Conservation (phyloP, 23 tunicate species). For the Diplosoma virens region DNA sequence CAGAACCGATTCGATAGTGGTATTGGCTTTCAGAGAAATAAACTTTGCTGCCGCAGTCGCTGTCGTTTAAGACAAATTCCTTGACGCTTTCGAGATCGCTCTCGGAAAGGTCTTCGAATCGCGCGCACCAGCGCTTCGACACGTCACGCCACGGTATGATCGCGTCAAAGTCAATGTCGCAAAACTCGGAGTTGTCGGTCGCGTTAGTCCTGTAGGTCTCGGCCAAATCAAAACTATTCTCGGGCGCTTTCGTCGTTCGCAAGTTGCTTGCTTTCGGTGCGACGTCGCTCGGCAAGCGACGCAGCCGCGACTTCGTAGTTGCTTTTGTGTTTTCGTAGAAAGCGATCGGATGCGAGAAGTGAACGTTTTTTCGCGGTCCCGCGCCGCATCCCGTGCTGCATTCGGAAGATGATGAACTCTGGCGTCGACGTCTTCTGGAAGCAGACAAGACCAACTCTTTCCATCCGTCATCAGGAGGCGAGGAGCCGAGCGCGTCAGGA, state of each 20-base stretch:
- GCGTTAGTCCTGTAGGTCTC: slow-evolving; percentile 17
- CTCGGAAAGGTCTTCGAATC: slow-evolving; percentile 71
- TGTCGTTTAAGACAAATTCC: neutral
- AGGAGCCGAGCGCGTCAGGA: neutral
- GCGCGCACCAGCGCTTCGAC: slow-evolving; percentile 65
- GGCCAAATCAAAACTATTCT: neutral
- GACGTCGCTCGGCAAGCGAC: slow-evolving; percentile 12
- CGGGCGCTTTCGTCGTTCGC: neutral
- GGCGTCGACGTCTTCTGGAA: slow-evolving; percentile 37
- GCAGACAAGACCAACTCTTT: slow-evolving; percentile 27
- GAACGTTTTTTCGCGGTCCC: slow-evolving; percentile 45
- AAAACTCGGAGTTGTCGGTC: neutral
- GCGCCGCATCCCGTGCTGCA: slow-evolving; percentile 45
- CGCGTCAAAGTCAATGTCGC: slow-evolving; percentile 12
- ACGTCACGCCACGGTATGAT: slow-evolving; percentile 25
- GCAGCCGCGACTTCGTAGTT: slow-evolving; percentile 1
- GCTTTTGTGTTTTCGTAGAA: slow-evolving; percentile 44
- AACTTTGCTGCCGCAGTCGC: neutral
- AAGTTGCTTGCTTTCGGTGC: slow-evolving; percentile 42
- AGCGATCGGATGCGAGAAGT: slow-evolving; percentile 66
- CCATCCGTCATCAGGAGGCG: slow-evolving; percentile 7
- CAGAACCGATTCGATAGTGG: slow-evolving; percentile 62
- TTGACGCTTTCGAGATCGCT: slow-evolving; percentile 28
- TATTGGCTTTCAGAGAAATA: slow-evolving; percentile 59
- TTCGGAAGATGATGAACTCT: slow-evolving; percentile 58